A percentile compares a stretch with the other conserved stretches of the same genome.
These are phyloP conservation scores for Agrochola lychnidis DNA, from an alignment of 2,888 invertebrate genomes.

Conservation along the genomic window DNA sequence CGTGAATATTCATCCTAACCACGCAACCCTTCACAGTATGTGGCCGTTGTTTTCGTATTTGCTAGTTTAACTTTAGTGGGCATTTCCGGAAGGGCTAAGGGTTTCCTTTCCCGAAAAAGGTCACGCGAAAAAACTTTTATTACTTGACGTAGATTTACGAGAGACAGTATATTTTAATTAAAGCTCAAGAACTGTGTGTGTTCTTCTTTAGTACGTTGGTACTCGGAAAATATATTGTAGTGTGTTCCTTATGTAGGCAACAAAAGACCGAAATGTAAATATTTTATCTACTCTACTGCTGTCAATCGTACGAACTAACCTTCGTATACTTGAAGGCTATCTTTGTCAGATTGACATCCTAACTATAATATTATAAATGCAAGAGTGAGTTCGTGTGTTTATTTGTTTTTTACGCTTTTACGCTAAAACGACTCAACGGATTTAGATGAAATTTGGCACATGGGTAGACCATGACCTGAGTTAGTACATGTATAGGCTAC, in stretches of 20 bases:
- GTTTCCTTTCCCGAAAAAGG: conserved; percentile 18
- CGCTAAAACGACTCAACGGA: too few species aligned
- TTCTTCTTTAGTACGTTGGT: background rate
- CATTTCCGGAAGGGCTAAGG: background rate
- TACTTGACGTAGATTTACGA: conserved; percentile 30
- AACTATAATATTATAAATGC: too few species aligned
- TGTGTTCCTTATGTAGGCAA: background rate
- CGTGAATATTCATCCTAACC: background rate
- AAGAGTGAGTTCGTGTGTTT: too few species aligned
- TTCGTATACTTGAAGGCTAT: too few species aligned
- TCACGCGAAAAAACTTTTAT: conserved; percentile 23
- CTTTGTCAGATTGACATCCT: too few species aligned
- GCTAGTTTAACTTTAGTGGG: background rate
- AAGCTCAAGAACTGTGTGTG: conserved; percentile 9
- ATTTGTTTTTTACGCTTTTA: too few species aligned
- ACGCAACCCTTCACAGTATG: background rate
- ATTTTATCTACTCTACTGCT: background rate
- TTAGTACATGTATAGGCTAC: too few species aligned
- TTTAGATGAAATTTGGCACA: too few species aligned
- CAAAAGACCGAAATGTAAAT: background rate
- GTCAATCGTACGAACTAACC: background rate
- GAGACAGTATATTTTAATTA: conserved; percentile 31
- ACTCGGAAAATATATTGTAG: background rate
- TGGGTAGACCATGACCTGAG: too few species aligned
- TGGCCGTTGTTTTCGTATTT: too few species aligned